Conservation (phyloP, 2,888 invertebrate species). For the Adineta ricciae region DNA sequence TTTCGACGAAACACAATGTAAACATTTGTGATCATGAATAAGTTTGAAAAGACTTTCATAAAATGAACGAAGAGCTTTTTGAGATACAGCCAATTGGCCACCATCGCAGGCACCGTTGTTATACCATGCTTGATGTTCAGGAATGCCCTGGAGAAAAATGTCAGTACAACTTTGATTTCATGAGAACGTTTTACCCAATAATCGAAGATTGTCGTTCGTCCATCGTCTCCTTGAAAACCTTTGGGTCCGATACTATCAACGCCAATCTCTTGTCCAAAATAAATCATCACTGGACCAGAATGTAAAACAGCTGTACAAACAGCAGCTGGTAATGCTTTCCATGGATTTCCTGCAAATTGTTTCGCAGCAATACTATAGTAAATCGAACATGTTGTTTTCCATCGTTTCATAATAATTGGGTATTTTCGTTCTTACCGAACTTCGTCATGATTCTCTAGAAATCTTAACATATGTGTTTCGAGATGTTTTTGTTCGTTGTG, state of each 20-base stretch:
- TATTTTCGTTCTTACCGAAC: background rate
- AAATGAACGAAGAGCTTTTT: background rate
- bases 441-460: constrained; percentile 18
- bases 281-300: background rate
- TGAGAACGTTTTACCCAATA: background rate
- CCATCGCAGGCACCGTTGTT: constrained; percentile 6
- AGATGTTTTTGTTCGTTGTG: background rate
- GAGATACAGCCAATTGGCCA: background rate
- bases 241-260: background rate
- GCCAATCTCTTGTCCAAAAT: constrained; percentile 16
- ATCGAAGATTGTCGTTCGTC: constrained; percentile 5
- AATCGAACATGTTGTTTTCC: background rate
- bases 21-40: background rate
- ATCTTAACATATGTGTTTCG: background rate
- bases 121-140: constrained; percentile 15
- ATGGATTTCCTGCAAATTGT: constrained; percentile 6
- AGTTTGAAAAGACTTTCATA: background rate
- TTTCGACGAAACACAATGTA: background rate
- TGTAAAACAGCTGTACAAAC: constrained; percentile 1
- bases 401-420: background rate
- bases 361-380: background rate
- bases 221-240: constrained; percentile 22
- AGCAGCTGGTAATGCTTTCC: constrained; percentile 1
- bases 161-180: background rate
- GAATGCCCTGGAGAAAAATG: background rate